Base-by-base conservation (phyloP, 2,888 invertebrate genomes). In the Lasioglossum zephyrum region DNA sequence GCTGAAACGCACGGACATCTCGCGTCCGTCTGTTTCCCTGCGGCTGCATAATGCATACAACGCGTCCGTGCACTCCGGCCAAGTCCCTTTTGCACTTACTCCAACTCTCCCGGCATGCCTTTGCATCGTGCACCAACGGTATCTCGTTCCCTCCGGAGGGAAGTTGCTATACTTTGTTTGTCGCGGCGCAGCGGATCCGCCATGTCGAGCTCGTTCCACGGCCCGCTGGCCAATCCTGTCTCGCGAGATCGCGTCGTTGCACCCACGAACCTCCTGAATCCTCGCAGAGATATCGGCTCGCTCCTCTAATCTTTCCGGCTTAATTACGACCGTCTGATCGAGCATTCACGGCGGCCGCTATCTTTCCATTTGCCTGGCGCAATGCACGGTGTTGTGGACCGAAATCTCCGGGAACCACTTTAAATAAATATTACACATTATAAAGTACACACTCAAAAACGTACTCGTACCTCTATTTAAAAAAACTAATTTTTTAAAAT, bases 1-100 rank as follows among this genome's bases (percentile, higher is more conserved):
- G 53, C 16, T n/a, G 72, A 47, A 81, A 63, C 80, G 60, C 74
- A 86, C 77, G 78, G 87, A 85, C 87, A 88, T 91, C 86, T 84
- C 76, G 78, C 84, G 87, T 91, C 82, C 87, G 87, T 89, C 88
- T 86, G 87, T 90, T 91, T 90, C 87, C 84, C 79, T 60, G 74
- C 82, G 88, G 91, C 86, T 92, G 89, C 88, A 91, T 92, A 91
- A 92, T 92, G 89, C 89, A 90, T 87, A 75, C 49, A 75, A 53
- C 60, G 86, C 79, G 77, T 73, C 82, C 82, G 70, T 84, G 88
- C 81, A 73, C 88, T 90, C 81, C 16, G 73, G 73, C 47, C 53
- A 87, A 88, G 84, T 82, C 84, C 81, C 90, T 80, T 90, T 82
- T 87, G 91, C 85, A 89, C 91, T 90, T 90, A 90, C 84, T 79